Evolutionary conservation across 2,797 vertebrate genomes (phyloP), one percentile per base, ranked within the genome.

Genomic region (Girardinus metallicus): DNA sequence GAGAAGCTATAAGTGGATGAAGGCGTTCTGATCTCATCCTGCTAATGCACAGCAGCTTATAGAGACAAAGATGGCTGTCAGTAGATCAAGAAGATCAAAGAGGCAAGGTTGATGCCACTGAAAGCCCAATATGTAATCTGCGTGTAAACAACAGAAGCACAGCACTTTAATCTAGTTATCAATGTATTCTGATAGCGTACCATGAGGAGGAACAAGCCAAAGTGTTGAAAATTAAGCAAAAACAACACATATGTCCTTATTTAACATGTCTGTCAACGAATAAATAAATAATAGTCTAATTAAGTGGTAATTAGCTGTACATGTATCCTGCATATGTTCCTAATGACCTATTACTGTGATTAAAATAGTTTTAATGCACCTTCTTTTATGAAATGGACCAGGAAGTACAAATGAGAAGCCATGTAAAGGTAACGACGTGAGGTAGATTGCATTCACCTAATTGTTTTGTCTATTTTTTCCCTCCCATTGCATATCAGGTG

Each of bases 391-490:
- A 73, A 82, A 60, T 26, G 9, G 5, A 2, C 39, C 44, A 41
- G 16, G 64, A 72, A 72, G 49, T 31, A 41, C 64, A 78, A 79
- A 85, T 44, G 1, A 79, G 86, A 68, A 71, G 79, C 41, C 47
- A 3, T 51, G 75, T 26, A 70, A 80, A 29, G 76, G 43, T 36
- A 36, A 36, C 71, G 51, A 74, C 18, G 21, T 64, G 34, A 39
- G 66, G 77, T 75, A 60, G 36, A 75, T 64, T 79, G 64, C 18
- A 46, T 78, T 79, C 78, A 55, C 77, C 46, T 82, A 80, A 92
- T 88, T 89, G 79, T 91, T 92, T 71, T 91, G 85, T 84, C 78
- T 88, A 5, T 68, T 71, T 71, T 77, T 23, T 8, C 79, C 76
- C 49, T 80, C 66, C 5, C 23, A 13, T 43, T 75, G 47, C 82